These are phyloP conservation scores for Oreochromis grahami DNA, from an alignment of 2,797 vertebrate genomes.

Conservation along the genomic window DNA sequence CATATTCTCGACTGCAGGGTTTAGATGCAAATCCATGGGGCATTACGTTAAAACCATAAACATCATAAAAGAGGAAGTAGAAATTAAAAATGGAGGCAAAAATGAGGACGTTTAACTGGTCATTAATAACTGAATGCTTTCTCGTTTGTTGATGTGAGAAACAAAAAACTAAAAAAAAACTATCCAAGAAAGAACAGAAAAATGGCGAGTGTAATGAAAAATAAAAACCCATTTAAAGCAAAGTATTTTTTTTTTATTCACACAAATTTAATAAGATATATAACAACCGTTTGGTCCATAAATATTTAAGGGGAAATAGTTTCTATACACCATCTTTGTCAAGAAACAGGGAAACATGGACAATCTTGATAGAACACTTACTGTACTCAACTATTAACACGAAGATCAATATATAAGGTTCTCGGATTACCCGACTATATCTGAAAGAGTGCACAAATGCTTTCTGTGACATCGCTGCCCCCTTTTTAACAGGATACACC, in stretches of 20 bases:
- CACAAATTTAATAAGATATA: conserved; percentile 99
- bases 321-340: conserved; percentile 99
- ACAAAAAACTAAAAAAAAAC: conserved; percentile 25
- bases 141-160: conserved; percentile 67
- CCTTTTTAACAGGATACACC: conserved; percentile 95
- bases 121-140: conserved; percentile 63
- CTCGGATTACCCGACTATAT: conserved; percentile 97
- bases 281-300: conserved; percentile 99
- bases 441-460: conserved; percentile 98
- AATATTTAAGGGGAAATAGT: conserved; percentile 99
- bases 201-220: conserved; percentile 86
- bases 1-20: conserved; percentile 81
- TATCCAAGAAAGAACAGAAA: conserved; percentile 64
- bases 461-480: conserved; percentile 96
- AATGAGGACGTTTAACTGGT: conserved; percentile 69
- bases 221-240: conserved; percentile 99
- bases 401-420: conserved; percentile 99
- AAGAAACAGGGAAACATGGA: conserved; percentile 99
- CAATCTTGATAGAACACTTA: conserved; percentile 99
- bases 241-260: conserved; percentile 95
- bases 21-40: conserved; percentile 94
- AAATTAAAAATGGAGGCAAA: conserved; percentile 77
- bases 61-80: conserved; percentile 76
- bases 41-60: conserved; percentile 88
- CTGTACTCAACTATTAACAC: conserved; percentile 99